Conservation (phyloP, 1,140 invertebrate species). For the Drosophila truncata region DNA sequence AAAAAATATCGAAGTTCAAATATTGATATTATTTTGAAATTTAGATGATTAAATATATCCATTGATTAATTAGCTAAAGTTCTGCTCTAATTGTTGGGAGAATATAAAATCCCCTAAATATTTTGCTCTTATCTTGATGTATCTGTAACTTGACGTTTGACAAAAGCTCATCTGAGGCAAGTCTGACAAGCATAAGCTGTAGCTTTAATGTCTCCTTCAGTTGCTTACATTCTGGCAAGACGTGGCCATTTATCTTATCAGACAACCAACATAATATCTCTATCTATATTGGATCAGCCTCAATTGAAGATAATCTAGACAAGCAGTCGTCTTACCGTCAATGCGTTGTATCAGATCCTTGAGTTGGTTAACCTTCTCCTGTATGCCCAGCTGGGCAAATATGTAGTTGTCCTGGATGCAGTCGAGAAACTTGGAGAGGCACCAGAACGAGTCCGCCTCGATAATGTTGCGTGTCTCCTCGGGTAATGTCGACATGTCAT, state of each 20-base stretch:
- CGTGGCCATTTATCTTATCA: slow-evolving; percentile 30
- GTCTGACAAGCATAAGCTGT: neutral
- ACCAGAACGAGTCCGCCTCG: slow-evolving; percentile 99
- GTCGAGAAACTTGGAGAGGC: slow-evolving; percentile 98
- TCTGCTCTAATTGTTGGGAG: neutral
- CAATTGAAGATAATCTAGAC: slow-evolving; percentile 10
- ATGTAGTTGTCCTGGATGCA: slow-evolving; percentile 99
- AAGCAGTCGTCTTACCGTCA: slow-evolving; percentile 88
- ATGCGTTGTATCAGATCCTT: slow-evolving; percentile 98
- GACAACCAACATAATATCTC: neutral
- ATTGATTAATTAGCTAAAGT: neutral
- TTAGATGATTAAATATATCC: too few relatives aligned
- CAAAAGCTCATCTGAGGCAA: neutral
- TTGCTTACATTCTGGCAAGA: neutral
- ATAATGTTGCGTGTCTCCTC: slow-evolving; percentile 93
- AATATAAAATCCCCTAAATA: neutral
- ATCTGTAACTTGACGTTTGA: neutral
- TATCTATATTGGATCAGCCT: slow-evolving; percentile 6
- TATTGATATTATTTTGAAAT: too few relatives aligned
- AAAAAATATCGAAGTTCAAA: too few relatives aligned
- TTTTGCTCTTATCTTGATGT: neutral
- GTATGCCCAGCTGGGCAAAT: slow-evolving; percentile 99
- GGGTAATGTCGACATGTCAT: slow-evolving; percentile 92
- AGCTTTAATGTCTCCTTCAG: neutral
- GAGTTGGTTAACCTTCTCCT: slow-evolving; percentile 95